Base-by-base conservation (phyloP, 2,888 invertebrate species). In the Acheta domesticus region DNA sequence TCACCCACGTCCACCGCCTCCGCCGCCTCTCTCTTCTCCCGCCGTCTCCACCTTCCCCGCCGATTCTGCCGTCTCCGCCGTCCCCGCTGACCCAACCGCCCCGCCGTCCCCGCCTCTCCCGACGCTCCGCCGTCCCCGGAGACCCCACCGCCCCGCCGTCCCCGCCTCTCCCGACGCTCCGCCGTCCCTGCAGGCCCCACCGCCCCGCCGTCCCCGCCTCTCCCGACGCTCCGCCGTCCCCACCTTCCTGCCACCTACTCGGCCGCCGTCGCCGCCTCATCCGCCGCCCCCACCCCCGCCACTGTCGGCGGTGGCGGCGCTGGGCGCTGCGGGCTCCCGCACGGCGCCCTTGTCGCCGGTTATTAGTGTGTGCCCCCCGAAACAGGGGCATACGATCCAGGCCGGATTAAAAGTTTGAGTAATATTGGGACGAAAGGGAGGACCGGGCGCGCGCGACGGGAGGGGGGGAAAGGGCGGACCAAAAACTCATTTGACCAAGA, bases 401-500 rank as follows among this genome's bases (percentile, higher is more conserved):
- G 14, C 62, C 62, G 79, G 79, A 79, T 79, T 79, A 79, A 79
- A 79, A 79, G 75, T 79, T 79, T 79, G 79, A 76, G 79, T 79
- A 79, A 79, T 79, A 79, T 79, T 79, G 79, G 79, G 76, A 76
- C 79, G 48, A 76, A 75, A 76, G 76, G 20, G 76, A 74, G 21
- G 78, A 62, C 4, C 62, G 62, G 4, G 62, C 62, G 62, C 62
- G 62, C 16, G 62, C 16, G 62, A 14, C 16, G 14, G 62, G 62
- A 20, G 14, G 75, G 75, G 19, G 49, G 50, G 75, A 1, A 48
- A 73, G 79, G 36, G 48, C 77, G 77, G 74, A 73, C 80, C 77
- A 80, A 80, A 80, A 80, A 80, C 80, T 80, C 80, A 80, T 80
- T 80, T 79, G 79, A 80, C 77, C 77, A 80, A 80, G 79, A 77